These are phyloP conservation scores for Dasyprocta punctata DNA, from an alignment of 2,113 vertebrate species.

Conservation along the genomic window DNA sequence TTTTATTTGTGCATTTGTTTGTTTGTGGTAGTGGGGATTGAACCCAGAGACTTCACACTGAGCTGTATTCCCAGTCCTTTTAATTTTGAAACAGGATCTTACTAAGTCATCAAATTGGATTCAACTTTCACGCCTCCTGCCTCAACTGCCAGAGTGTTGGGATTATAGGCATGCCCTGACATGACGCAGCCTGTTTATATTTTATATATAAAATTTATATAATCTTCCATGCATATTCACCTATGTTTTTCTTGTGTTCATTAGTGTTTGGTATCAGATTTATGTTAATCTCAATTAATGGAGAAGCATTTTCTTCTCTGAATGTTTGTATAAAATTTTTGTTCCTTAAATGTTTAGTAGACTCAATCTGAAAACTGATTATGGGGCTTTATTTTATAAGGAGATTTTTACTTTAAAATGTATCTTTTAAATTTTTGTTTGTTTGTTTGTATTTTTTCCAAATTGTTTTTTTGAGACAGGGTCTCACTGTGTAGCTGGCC, in stretches of 20 bases:
- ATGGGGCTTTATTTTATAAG: not conserved
- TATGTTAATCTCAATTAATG: not conserved
- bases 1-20: not conserved
- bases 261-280: not conserved
- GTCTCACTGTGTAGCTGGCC: not conserved
- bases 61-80: not conserved
- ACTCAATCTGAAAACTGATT: slow-evolving; percentile 13
- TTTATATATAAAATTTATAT: slow-evolving; percentile 32
- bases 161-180: not conserved
- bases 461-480: not conserved
- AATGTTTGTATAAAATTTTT: slow-evolving; percentile 7
- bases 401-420: slow-evolving; percentile 18
- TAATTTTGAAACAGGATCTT: not conserved
- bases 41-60: not conserved
- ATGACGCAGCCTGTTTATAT: not conserved
- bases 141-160: not conserved
- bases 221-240: not conserved
- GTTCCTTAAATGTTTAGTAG: slow-evolving; percentile 18
- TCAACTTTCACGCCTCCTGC: not conserved
- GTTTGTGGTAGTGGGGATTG: not conserved
- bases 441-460: no score
- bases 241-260: slow-evolving; percentile 7
- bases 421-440: no score
- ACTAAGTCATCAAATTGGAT: not conserved
- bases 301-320: not conserved